Evolutionary conservation across 1,140 invertebrate genomes (phyloP).

Genomic region (Copidosoma floridanum): DNA sequence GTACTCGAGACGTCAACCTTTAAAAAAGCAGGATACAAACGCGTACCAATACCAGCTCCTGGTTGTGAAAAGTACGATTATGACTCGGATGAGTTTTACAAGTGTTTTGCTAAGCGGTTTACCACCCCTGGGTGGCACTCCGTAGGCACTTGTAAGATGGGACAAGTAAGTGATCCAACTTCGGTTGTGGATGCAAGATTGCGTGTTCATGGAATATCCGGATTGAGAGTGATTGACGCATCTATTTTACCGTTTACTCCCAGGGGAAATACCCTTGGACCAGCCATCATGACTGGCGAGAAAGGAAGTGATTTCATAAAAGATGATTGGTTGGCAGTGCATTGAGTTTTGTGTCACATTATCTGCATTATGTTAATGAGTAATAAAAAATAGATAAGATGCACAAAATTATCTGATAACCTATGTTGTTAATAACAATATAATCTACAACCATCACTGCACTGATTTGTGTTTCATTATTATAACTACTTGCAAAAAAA

Average conservation of each 20-base stretch:
- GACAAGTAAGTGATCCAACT: constrained; percentile 44
- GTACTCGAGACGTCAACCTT: constrained; percentile 61
- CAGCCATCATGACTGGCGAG: background rate
- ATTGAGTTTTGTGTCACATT: no score
- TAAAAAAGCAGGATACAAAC: constrained; percentile 58
- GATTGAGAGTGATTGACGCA: constrained; percentile 1
- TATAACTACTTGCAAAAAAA: no score
- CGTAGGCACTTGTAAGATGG: constrained; percentile 53
- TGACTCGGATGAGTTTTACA: constrained; percentile 51
- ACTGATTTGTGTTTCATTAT: no score
- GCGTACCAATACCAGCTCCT: constrained; percentile 65
- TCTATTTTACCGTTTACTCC: background rate
- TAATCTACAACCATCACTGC: no score
- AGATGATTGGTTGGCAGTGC: background rate
- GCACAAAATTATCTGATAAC: no score
- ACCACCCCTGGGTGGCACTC: constrained; percentile 41
- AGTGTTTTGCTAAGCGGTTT: constrained; percentile 52
- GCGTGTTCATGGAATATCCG: constrained; percentile 29
- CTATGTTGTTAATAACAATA: no score
- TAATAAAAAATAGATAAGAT: no score
- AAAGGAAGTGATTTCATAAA: constrained; percentile 1
- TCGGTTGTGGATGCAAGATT: constrained; percentile 2
- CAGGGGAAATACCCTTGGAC: background rate
- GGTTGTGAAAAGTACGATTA: constrained; percentile 60
- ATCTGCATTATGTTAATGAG: no score